Evolutionary conservation across 2,113 vertebrate genomes (phyloP).

Genomic region (Garra rufa): DNA sequence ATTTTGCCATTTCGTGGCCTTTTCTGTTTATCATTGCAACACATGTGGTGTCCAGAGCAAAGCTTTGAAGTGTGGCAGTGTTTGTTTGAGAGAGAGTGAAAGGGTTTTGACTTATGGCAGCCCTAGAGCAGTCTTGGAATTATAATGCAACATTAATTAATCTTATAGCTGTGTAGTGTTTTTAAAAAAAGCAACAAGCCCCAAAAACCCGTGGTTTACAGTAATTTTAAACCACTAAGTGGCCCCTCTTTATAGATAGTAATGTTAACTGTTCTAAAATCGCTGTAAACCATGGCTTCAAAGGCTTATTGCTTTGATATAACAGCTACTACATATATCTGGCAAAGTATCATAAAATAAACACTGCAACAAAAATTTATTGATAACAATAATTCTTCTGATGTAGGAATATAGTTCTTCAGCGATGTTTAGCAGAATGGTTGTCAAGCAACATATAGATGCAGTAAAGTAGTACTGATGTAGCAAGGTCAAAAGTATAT

Average conservation of each 20-base stretch:
- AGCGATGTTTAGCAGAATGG: no score
- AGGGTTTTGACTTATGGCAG: background rate
- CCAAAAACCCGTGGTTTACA: background rate
- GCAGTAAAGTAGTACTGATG: no score
- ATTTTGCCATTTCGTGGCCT: constrained; percentile 60
- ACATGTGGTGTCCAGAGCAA: constrained; percentile 61
- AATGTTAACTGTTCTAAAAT: no score
- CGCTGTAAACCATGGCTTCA: no score
- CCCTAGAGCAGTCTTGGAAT: background rate
- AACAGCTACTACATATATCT: no score
- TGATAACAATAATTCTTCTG: no score
- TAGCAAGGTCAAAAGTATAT: background rate
- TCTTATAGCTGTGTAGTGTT: background rate
- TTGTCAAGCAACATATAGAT: background rate
- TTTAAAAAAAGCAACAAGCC: background rate
- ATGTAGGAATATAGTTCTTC: no score
- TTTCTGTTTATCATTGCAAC: constrained; percentile 67
- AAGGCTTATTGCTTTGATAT: no score
- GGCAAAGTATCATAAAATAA: no score
- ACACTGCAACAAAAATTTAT: no score
- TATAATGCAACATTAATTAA: background rate
- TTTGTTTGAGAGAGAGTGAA: constrained; percentile 7
- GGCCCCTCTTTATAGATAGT: no score
- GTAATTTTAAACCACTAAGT: background rate
- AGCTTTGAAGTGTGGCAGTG: constrained; percentile 51